Evolutionary conservation across 2,888 invertebrate genomes (phyloP), one percentile per base, ranked within the genome.

Genomic region (Escarpia spicata): DNA sequence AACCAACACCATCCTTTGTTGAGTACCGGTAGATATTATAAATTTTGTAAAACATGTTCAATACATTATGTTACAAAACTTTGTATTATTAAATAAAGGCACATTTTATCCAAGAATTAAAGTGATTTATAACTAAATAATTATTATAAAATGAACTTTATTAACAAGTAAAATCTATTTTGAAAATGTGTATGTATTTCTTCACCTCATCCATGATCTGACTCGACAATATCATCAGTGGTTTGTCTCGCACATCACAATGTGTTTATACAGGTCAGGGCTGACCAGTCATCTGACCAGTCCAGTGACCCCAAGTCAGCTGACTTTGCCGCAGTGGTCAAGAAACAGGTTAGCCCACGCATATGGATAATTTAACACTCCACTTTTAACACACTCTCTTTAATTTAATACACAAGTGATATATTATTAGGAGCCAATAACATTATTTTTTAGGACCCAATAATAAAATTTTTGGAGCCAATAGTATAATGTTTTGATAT

Each of bases 141-240:
- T 37, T n/a, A 26, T 92, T 3, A 15, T 60, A 19, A 19, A 75
- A 44, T 43, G 15, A 60, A 8, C 6, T 90, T 37, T 15, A 44
- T 58, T 58, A 45, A 92, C 90, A 90, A n/a, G 37, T 92, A 92
- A 92, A 43, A 91, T n/a, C 92, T 52, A 52, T 52, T 52, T 12
- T 92, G 75, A 91, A 93, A 60, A 52, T 91, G n/a, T 90, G 91
- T 90, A 37, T 92, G 10, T 91, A 92, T 43, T 92, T 89, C n/a
- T n/a, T 43, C 12, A 90, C 92, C 10, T 92, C 44, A 58, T 12
- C 43, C 37, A 52, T 91, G 91, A 91, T 26, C 58, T 91, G 43
- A 89, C 31, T 0, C 75, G 31, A 43, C 19, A 1, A 15, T 91
- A 44, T n/a, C 26, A 2, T 6, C 12, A 9, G 19, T 91, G 12